A percentile compares a stretch with the other conserved stretches of the same genome.
Conservation (phyloP, 2,888 invertebrate genomes). For the Rhagophthalmus giganteus region DNA sequence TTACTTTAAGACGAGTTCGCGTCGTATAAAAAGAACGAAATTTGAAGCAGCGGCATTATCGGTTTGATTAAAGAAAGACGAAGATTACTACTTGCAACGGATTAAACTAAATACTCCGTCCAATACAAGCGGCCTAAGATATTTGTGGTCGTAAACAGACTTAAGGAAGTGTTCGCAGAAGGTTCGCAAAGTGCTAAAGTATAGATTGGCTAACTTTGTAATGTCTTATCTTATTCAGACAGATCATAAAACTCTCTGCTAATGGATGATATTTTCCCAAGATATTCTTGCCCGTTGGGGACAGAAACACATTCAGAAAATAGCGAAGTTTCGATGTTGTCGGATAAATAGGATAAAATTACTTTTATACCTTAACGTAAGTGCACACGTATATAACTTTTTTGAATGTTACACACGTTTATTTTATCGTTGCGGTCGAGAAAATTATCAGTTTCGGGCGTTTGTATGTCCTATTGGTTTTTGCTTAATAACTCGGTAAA, state of each 20-base stretch:
- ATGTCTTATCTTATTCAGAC: conserved; percentile 52
- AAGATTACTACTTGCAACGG: conserved; percentile 41
- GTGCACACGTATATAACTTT: no score
- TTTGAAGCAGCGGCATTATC: not conserved
- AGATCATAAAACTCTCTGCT: conserved; percentile 51
- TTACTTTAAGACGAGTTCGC: not conserved
- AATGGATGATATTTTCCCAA: conserved; percentile 49
- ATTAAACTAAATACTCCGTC: conserved; percentile 37
- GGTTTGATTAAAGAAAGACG: not conserved
- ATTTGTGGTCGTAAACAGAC: conserved; percentile 41
- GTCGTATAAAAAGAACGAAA: not conserved
- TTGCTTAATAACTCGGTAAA: no score
- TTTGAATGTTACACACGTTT: no score
- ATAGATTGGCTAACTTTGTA: conserved; percentile 55
- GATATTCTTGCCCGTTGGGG: conserved; percentile 40
- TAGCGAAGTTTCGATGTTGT: conserved; percentile 24
- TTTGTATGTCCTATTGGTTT: no score
- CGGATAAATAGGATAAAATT: conserved; percentile 20
- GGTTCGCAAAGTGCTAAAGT: conserved; percentile 47
- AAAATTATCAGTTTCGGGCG: no score
- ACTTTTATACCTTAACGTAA: conserved; percentile 7
- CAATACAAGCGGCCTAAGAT: conserved; percentile 38
- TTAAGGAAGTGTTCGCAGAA: conserved; percentile 36
- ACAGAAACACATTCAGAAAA: conserved; percentile 32
- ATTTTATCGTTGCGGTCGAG: no score